These are phyloP conservation scores for Verasper variegatus DNA, from an alignment of 2,113 vertebrate genomes.

Conservation along the genomic window DNA sequence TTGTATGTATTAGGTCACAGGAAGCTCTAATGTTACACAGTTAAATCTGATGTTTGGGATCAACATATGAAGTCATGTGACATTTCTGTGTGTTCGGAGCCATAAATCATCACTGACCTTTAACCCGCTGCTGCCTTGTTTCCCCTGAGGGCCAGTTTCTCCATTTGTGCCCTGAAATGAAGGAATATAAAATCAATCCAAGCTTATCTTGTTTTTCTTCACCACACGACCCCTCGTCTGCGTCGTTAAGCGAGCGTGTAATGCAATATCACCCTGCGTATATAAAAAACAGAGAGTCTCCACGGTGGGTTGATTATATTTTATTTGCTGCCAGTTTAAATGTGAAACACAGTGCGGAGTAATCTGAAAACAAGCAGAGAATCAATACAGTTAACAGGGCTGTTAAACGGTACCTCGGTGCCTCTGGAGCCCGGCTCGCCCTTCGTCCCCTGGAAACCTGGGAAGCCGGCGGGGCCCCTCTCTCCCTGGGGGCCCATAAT, in stretches of 20 bases:
- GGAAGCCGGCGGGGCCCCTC: conserved; percentile 82
- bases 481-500: conserved; percentile 80
- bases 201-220: conserved; percentile 1
- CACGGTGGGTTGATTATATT: not conserved
- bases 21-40: conserved; percentile 26
- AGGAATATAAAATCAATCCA: conserved; percentile 42
- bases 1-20: not conserved
- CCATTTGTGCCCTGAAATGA: conserved; percentile 86
- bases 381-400: not conserved
- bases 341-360: not conserved
- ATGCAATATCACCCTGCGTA: not conserved
- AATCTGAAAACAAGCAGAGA: not conserved
- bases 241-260: not conserved
- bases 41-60: conserved; percentile 10
- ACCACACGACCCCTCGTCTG: not conserved
- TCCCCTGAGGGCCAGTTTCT: conserved; percentile 81
- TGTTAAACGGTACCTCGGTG: conserved; percentile 72
- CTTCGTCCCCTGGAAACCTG: conserved; percentile 83
- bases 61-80: conserved; percentile 52
- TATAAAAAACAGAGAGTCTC: not conserved
- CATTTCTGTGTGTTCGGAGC: conserved; percentile 7
- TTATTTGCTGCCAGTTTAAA: not conserved
- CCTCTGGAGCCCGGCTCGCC: conserved; percentile 81
- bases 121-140: conserved; percentile 82
- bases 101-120: conserved; percentile 82